Base-by-base conservation (phyloP, 1,140 invertebrate genomes). In the Stegodyphus mimosarum region DNA sequence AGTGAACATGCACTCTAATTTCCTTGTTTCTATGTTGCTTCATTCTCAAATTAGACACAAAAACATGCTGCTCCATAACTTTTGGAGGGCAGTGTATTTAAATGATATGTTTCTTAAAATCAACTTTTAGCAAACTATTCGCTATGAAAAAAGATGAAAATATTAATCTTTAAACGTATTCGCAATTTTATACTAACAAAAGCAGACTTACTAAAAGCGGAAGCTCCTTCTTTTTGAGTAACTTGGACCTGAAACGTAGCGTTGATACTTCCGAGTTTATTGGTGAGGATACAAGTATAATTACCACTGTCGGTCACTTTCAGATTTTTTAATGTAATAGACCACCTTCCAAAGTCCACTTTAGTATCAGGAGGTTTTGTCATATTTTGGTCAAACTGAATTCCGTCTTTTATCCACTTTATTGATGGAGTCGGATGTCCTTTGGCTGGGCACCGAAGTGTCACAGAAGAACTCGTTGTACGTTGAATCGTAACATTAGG, bases 261-360 rank as follows among this genome's bases (percentile, higher is more conserved):
- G 63, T 94, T 92, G 71, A 97, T 94, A 88, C 95, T 95, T 13
- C 94, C 95, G 17, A 94, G 89, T 10, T 91, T 89, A 89, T 98
- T 98, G 90, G 94, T 95, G 7, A 96, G 94, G 51, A 94, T 91
- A 89, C 97, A 98, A 0, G 94, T 96, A 89, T 98, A 98, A 88
- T 95, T 94, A 18, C 95, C 96, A 67, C 92, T 93, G 88, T 98
- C 96, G 7, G 93, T 78, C 2, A 74, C 66, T 50, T 88, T 83
- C 66, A 90, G 51, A 69, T 89, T 87, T 10, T 86, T 69, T 6
- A 89, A 53, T 10, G 88, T 78, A 6, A 87, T 53, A 9, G 77
- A 83, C 50, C 72, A 76, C 9, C 63, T 73, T 74, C 63, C 72
- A 17, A 75, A 72, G 18, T 75, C 60, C n/a, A 53, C 55, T n/a